Base-by-base conservation (phyloP, 2,888 invertebrate species). In the Caenorhabditis sp. region DNA sequence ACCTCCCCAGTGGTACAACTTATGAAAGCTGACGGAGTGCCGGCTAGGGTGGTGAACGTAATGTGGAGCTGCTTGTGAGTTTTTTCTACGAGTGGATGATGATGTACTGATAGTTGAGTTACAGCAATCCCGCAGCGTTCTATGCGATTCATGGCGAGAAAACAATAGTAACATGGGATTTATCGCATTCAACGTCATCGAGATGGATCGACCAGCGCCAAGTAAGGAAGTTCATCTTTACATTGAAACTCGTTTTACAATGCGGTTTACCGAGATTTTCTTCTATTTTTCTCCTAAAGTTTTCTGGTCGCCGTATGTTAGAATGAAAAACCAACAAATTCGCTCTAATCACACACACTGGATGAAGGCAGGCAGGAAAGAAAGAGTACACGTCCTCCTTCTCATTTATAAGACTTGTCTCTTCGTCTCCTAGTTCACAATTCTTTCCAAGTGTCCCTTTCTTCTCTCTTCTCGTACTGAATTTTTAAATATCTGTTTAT, bases 91-190 rank as follows among this genome's bases (percentile, higher is more conserved):
- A 17, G 59, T 5, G 23, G 17, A 49, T 10, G 26, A 38, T 54
- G n/a, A 49, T 26, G n/a, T 36, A 8, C 14, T 23, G 3, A 14
- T 36, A 49, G 17, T 27, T 56, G 38, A 21, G 4, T 65, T 68
- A 50, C 68, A 73, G 73, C 36, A 68, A 69, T 50, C 66, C 68
- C 36, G 62, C 65, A 4, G 69, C 60, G 1, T 74, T 74, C 26
- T 74, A 74, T 31, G 21, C 61, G 0, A 61, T 69, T 21, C 63
- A 66, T 52, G 69, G 67, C 23, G 63, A 60, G 21, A 66, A 60
- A 31, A 49, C 49, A 14, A 53, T 70, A 0, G 38, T 54, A 1
- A 67, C 17, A 20, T 74, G 74, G 74, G 74, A 74, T 60, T 36
- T 74, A 7, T 67, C 67, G 26, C 54, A 60, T n/a, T 49, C 57